phyloP scores from a whole-genome alignment of 2,113 vertebrate genomes.

The Columbina picui region DNA sequence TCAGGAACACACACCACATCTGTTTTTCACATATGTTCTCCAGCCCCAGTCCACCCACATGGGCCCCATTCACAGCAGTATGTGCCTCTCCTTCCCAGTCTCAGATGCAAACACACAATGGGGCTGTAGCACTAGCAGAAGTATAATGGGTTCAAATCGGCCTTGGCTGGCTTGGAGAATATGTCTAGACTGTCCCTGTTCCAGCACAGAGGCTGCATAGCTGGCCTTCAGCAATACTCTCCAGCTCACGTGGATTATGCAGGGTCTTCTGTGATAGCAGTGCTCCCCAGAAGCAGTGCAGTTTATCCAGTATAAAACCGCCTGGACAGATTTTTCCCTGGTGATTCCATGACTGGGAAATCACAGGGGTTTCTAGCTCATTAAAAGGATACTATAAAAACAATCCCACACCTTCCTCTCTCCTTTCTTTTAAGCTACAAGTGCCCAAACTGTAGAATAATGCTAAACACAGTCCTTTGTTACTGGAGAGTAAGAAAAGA shows the following conservation, averaged over 20 bases:
- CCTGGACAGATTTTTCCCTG: not conserved
- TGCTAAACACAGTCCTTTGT: not conserved
- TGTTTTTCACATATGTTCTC: constrained; percentile 71
- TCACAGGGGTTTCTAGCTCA: not conserved
- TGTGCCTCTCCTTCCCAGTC: constrained; percentile 7
- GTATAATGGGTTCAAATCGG: fast-evolving
- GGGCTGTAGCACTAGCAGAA: not conserved
- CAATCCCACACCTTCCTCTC: not conserved
- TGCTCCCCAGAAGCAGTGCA: not conserved
- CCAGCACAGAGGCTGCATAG: not conserved
- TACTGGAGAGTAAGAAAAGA: not conserved
- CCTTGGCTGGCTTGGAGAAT: not conserved
- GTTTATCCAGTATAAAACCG: not conserved
- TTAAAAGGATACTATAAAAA: not conserved
- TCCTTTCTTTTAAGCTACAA: not conserved
- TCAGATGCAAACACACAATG: not conserved
- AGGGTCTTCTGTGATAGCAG: not conserved
- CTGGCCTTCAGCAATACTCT: not conserved
- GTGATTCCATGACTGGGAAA: not conserved
- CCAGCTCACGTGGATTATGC: fast-evolving
- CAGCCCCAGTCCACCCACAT: constrained; percentile 38
- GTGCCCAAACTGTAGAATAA: not conserved
- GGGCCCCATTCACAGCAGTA: not conserved
- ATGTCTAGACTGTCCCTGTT: not conserved
- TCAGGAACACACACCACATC: constrained; percentile 64